Conservation (phyloP, 2,797 vertebrate species). For the Esox masquinongy region DNA sequence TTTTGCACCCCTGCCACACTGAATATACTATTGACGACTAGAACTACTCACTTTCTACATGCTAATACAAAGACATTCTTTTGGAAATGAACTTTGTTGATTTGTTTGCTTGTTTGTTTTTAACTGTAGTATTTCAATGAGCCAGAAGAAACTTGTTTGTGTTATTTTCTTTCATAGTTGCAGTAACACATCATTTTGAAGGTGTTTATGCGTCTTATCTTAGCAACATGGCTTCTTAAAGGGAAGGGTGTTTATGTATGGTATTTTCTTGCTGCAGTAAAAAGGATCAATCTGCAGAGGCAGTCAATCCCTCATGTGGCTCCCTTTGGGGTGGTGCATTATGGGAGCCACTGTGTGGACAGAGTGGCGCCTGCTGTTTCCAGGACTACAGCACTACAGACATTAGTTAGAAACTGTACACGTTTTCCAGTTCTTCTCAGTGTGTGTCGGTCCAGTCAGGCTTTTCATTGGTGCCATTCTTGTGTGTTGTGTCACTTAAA, state of each 20-base stretch:
- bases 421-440: constrained; percentile 50
- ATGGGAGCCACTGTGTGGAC: neutral
- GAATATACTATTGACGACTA: constrained; percentile 64
- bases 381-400: constrained; percentile 25
- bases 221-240: neutral
- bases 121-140: too few relatives aligned
- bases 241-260: neutral
- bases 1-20: constrained; percentile 45
- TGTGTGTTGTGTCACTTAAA: constrained; percentile 74
- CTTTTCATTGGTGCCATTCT: constrained; percentile 75
- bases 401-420: constrained; percentile 42
- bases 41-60: constrained; percentile 55
- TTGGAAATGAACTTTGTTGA: too few relatives aligned
- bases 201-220: too few relatives aligned
- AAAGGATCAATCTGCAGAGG: neutral
- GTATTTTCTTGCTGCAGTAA: neutral
- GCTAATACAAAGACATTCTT: constrained; percentile 49
- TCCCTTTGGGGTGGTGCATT: neutral
- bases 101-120: too few relatives aligned
- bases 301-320: neutral
- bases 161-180: constrained; percentile 2
- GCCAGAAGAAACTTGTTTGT: constrained; percentile 17
- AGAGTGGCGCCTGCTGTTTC: constrained; percentile 20
- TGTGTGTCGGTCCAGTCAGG: constrained; percentile 60
- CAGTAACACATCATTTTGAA: neutral